Percentiles rank a stretch among this genome's conserved stretches.
phyloP scores from a whole-genome alignment of 2,797 vertebrate species.

The Bradypus variegatus region DNA sequence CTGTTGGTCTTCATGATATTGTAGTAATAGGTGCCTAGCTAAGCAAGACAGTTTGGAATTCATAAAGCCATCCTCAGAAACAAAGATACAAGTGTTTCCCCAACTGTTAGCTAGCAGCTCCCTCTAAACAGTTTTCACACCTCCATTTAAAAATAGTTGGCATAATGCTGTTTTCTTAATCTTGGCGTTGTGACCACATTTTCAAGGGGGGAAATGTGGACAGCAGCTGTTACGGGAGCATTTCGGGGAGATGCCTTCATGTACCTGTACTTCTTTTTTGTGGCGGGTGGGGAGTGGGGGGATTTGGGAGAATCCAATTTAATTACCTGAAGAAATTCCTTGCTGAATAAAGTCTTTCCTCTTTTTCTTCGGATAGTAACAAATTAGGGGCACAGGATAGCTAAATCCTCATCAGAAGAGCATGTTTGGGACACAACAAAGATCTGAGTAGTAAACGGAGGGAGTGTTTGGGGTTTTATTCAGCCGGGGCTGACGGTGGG shows the following conservation, averaged over 20 bases:
- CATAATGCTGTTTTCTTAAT: constrained; percentile 46
- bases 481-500: not conserved
- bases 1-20: constrained; percentile 17
- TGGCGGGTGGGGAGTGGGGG: not conserved
- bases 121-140: constrained; percentile 43
- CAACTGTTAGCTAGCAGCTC: constrained; percentile 36
- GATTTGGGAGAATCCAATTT: not conserved
- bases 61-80: constrained; percentile 29
- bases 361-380: not conserved
- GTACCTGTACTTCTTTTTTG: not conserved
- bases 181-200: constrained; percentile 23
- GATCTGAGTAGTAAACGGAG: constrained; percentile 8
- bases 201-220: not conserved
- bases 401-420: not conserved
- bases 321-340: constrained; percentile 25
- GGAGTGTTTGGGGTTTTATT: constrained; percentile 21
- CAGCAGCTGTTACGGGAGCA: not conserved
- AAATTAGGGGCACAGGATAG: not conserved
- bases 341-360: not conserved
- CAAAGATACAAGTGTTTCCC: constrained; percentile 52
- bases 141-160: constrained; percentile 55
- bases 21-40: not conserved
- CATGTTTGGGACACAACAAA: constrained; percentile 49
- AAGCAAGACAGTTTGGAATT: constrained; percentile 9
- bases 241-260: not conserved